Base-by-base conservation (phyloP, 1,140 invertebrate genomes). In the Euwallacea similis region DNA sequence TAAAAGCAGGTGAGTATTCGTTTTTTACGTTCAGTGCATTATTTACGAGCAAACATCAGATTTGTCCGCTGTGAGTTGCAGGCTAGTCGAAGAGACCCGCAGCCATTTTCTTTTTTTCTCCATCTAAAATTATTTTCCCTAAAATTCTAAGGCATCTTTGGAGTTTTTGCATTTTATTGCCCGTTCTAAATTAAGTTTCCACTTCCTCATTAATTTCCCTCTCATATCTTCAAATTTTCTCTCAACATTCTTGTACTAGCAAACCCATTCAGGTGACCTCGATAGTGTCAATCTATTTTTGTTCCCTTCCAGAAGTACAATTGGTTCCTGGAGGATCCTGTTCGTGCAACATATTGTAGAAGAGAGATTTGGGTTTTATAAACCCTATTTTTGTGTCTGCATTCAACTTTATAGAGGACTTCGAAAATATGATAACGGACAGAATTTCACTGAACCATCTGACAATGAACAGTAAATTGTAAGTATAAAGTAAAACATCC, bases 341-440 rank as follows among this genome's bases (percentile, higher is more conserved):
- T 53, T 59, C 61, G 61, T 70, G 41, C 77, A 79, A 77, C 79
- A 80, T 76, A 79, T 79, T 80, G 77, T 79, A 77, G 78, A 70
- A 68, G 66, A 73, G 41, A 72, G 66, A 69, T 71, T 73, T 79
- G 77, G 78, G 78, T 81, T 81, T 81, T 77, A 79, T 79, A 80
- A 79, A 80, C 78, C 77, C 75, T 60, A 71, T 71, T 76, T 77
- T 76, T 74, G 72, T 69, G 72, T 71, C 43, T 71, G 63, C 67
- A 74, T 69, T 71, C 56, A 33, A 59, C 65, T 77, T 73, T 68
- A 74, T 67, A 63, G 15, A 69, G 62, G 68, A 66, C 66, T 59
- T 55, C 7, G 42, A 66, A 75, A 78, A 77, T 66, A 82, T 81
- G 80, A 81, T 82, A 77, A 81, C 81, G 47, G 80, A 82, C 74